A percentile compares a stretch with the other conserved stretches of the same genome.
phyloP scores from a whole-genome alignment of 1,140 invertebrate genomes.

The Trinorchestia longiramus region DNA sequence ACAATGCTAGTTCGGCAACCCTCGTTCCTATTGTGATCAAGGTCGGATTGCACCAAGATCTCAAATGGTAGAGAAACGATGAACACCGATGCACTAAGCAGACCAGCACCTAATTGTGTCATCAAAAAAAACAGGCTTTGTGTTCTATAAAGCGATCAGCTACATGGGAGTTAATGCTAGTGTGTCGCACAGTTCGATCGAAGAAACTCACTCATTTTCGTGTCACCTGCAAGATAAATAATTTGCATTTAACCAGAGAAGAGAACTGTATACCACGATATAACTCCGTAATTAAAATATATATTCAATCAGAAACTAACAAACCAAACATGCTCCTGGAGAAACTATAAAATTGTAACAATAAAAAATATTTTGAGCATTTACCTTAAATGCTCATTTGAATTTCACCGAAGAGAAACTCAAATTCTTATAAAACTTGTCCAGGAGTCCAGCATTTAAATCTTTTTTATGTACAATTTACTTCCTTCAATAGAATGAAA shows the following conservation, averaged over 20 bases:
- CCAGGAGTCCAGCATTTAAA: not conserved
- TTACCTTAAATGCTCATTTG: not conserved
- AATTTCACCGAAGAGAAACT: not conserved
- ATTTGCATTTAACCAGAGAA: not conserved
- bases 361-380: not conserved
- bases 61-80: not conserved
- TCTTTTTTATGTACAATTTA: not conserved
- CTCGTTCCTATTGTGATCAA: slow-evolving; percentile 29
- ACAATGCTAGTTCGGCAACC: slow-evolving; percentile 10
- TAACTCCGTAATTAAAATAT: not conserved
- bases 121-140: not conserved
- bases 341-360: not conserved
- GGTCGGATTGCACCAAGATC: slow-evolving; percentile 29
- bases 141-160: slow-evolving; percentile 41
- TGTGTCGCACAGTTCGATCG: not conserved
- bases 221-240: not conserved
- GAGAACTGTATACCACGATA: not conserved
- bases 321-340: not conserved
- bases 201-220: not conserved
- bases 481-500: not conserved
- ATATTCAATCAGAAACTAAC: not conserved
- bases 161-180: not conserved
- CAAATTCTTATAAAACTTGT: not conserved
- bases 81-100: not conserved
- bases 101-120: slow-evolving; percentile 22